Conservation (phyloP, 2,888 invertebrate species). For the Watsonalla binaria region DNA sequence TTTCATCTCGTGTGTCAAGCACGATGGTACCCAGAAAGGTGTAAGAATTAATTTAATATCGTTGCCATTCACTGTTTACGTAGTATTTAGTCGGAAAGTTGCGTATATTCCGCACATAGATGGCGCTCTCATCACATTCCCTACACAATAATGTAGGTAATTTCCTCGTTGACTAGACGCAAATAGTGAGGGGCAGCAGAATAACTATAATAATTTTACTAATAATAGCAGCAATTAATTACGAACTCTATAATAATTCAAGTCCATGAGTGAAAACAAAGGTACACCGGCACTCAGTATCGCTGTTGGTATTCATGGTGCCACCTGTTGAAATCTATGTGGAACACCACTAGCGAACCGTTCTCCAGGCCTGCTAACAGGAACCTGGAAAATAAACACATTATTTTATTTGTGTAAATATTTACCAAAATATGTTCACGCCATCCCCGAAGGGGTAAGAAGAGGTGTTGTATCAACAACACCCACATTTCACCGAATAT, state of each 20-base stretch:
- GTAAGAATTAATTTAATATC: background rate
- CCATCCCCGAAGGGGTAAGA: no score
- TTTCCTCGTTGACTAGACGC: background rate
- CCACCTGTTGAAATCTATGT: constrained; percentile 99
- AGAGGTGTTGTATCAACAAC: no score
- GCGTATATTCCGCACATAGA: background rate
- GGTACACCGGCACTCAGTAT: constrained; percentile 79
- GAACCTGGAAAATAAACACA: constrained; percentile 85
- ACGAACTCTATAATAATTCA: background rate
- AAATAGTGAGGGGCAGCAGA: background rate
- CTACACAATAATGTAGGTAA: background rate
- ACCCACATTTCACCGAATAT: no score
- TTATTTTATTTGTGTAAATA: no score
- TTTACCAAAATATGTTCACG: no score
- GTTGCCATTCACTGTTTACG: background rate
- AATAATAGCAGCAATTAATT: constrained; percentile 15
- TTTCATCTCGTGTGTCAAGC: background rate
- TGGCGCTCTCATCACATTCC: background rate
- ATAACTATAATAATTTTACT: background rate
- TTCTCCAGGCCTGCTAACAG: constrained; percentile 97
- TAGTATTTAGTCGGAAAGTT: background rate
- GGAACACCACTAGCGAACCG: constrained; percentile 98
- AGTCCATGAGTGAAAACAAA: constrained; percentile 16
- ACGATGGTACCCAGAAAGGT: background rate
- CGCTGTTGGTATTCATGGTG: constrained; percentile 97